Percentiles rank a stretch among this genome's conserved stretches.
Conservation (phyloP, 2,888 invertebrate genomes). For the Oxytorus armatus region DNA sequence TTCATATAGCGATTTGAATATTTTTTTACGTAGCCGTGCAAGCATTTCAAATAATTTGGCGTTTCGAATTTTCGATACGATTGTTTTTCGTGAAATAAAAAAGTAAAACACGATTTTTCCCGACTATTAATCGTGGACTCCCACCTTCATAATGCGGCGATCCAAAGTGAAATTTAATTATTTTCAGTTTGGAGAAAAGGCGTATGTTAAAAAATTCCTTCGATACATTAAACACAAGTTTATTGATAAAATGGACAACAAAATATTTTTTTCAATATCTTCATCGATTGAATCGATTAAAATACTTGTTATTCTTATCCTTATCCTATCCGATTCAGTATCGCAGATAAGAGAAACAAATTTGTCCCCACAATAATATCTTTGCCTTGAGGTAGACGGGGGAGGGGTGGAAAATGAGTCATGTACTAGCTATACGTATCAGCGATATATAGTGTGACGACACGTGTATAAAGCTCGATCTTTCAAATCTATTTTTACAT, state of each 20-base stretch:
- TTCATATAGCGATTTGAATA: too few relatives aligned
- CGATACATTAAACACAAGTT: not conserved
- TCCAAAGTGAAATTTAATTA: too few relatives aligned
- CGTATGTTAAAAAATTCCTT: too few relatives aligned
- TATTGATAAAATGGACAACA: not conserved
- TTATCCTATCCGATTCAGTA: slow-evolving; percentile 16
- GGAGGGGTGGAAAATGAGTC: not conserved
- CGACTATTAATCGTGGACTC: too few relatives aligned
- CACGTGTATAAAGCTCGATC: slow-evolving; percentile 56
- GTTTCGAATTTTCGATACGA: too few relatives aligned
- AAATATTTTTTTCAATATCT: not conserved
- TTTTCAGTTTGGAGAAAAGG: too few relatives aligned
- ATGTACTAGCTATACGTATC: not conserved
- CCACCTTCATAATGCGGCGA: too few relatives aligned
- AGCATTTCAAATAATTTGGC: too few relatives aligned
- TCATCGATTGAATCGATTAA: not conserved
- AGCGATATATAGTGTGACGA: not conserved
- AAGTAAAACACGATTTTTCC: too few relatives aligned
- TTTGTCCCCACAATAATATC: slow-evolving; percentile 40
- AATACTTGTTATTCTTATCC: not conserved
- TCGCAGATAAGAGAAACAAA: slow-evolving; percentile 32
- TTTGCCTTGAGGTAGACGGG: too few relatives aligned
- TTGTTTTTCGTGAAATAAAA: too few relatives aligned
- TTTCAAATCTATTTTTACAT: slow-evolving; percentile 70
- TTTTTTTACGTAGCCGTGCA: too few relatives aligned